Percentiles rank a stretch among this genome's conserved stretches.
Conservation (phyloP, 2,888 invertebrate species). For the Microchrysa polita region DNA sequence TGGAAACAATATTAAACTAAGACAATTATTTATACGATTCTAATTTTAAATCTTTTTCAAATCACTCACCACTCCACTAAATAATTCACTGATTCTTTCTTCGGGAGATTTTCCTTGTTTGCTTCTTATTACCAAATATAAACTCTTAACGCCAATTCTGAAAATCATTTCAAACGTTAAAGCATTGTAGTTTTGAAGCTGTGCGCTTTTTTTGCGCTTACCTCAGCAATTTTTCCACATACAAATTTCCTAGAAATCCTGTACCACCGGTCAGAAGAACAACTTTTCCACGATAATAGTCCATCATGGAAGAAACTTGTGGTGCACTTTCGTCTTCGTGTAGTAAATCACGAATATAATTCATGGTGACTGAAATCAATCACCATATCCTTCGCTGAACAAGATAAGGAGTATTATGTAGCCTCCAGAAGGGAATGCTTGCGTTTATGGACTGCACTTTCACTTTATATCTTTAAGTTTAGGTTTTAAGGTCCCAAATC, state of each 20-base stretch:
- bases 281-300: constrained; percentile 53
- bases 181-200: too few species aligned
- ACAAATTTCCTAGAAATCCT: constrained; percentile 55
- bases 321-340: constrained; percentile 12
- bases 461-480: too few species aligned
- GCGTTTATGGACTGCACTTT: too few species aligned
- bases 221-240: constrained; percentile 55
- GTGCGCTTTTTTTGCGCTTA: too few species aligned
- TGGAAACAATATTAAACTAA: too few species aligned
- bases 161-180: not conserved
- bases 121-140: constrained; percentile 37
- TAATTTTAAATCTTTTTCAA: too few species aligned
- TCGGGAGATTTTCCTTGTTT: constrained; percentile 44
- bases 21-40: too few species aligned
- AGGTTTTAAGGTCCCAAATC: too few species aligned
- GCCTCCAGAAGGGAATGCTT: too few species aligned
- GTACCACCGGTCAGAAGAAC: constrained; percentile 54
- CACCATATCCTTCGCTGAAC: too few species aligned
- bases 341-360: not conserved
- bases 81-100: constrained; percentile 35
- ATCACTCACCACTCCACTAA: constrained; percentile 27
- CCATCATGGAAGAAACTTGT: constrained; percentile 51
- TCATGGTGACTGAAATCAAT: not conserved
- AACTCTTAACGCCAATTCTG: constrained; percentile 40
- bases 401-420: too few species aligned